A percentile compares a stretch with the other conserved stretches of the same genome.
phyloP scores from a whole-genome alignment of 2,888 invertebrate species.

The Spisula subtruncata region DNA sequence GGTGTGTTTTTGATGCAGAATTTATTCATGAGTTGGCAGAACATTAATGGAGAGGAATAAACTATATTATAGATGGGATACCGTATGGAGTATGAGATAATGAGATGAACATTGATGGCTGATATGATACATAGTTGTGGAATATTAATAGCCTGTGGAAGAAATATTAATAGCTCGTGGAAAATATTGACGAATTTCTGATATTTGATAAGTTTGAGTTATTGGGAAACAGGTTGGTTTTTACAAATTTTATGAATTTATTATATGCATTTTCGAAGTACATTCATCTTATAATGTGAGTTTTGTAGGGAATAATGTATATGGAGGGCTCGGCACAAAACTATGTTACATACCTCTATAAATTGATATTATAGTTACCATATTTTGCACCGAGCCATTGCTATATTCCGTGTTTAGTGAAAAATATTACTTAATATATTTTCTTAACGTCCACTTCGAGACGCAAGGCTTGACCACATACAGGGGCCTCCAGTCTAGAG shows the following conservation, averaged over 20 bases:
- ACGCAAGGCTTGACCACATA: too few species aligned
- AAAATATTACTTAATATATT: too few species aligned
- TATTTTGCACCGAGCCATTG: too few species aligned
- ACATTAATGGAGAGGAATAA: background rate
- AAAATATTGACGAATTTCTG: background rate
- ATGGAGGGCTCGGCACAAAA: too few species aligned
- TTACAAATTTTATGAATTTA: background rate
- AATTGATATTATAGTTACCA: too few species aligned
- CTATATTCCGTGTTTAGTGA: too few species aligned
- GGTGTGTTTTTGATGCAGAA: background rate
- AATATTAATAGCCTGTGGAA: background rate
- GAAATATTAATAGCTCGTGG: background rate
- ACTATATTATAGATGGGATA: background rate
- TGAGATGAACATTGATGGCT: background rate
- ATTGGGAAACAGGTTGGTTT: background rate
- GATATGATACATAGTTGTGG: background rate
- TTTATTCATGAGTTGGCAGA: background rate
- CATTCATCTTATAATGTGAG: too few species aligned
- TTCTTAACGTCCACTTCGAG: too few species aligned
- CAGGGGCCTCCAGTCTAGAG: too few species aligned
- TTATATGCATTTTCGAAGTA: slow-evolving; percentile 3
- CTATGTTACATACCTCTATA: too few species aligned
- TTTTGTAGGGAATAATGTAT: background rate
- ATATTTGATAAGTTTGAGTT: background rate
- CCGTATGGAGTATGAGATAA: background rate